Base-by-base conservation (phyloP, 2,888 invertebrate species). In the Iphiclides podalirius region DNA sequence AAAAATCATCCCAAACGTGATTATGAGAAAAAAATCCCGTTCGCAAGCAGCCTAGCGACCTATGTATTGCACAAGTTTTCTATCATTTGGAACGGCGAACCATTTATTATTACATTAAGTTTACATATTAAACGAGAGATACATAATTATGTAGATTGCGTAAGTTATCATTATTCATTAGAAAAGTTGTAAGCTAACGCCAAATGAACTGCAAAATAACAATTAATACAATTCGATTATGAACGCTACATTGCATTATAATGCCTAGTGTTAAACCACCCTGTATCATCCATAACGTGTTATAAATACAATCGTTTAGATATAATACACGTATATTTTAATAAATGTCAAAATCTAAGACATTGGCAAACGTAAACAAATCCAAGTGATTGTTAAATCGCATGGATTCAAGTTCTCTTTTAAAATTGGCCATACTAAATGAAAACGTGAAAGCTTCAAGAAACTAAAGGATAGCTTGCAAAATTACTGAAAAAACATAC, bases 191-290 rank as follows among this genome's bases (percentile, higher is more conserved):
- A 45, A 45, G 40, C 44, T 39, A 45, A 40, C 44, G 28, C 28
- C 8, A 40, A 45, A 44, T 50, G 8, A 50, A 40, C 15, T 12
- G 49, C 50, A 45, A 50, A 44, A 40, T 16, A 44, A 35, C 1
- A 8, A 9, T 12, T 42, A 14, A 33, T 23, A 15, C 12, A 14
- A 9, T 3, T 31, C 16, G 17, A 26, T 14, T 39, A 35, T 35
- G 16, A 40, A 28, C 28, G 17, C 53, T 55, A 52, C 20, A 43
- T 11, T 67, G 77, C 80, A 73, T 71, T 69, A 70, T 65, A 73
- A 82, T 82, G 81, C 77, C 82, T 86, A 86, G 71, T 75, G 72
- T 72, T 57, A 70, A 31, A 75, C 74, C 81, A 88, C 88, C 88
- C 87, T 88, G 88, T 86, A 68, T 80, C 68, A 79, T 82, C 84